Evolutionary conservation across 1,140 invertebrate species (phyloP).

Genomic region (Penaeus japonicus): DNA sequence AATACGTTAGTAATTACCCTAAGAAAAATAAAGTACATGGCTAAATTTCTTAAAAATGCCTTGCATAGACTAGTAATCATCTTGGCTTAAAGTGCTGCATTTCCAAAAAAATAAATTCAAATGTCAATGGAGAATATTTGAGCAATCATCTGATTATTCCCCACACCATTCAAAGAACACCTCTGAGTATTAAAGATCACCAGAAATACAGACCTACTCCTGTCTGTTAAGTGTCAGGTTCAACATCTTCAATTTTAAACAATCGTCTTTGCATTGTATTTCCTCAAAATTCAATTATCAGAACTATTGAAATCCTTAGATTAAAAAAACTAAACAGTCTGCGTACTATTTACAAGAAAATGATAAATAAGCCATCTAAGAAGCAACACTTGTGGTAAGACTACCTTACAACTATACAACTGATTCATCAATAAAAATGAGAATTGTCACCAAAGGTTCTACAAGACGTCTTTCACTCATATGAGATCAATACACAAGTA

Average conservation of each 20-base stretch:
- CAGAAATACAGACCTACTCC: constrained; percentile 45
- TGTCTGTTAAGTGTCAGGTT: constrained; percentile 33
- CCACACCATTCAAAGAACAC: constrained; percentile 47
- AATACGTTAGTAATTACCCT: constrained; percentile 47
- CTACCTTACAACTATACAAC: constrained; percentile 54
- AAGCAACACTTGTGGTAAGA: constrained; percentile 54
- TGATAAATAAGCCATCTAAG: constrained; percentile 54
- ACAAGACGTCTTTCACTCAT: constrained; percentile 54
- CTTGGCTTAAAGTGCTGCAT: constrained; percentile 52
- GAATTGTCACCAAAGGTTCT: constrained; percentile 54
- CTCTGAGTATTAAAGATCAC: constrained; percentile 51
- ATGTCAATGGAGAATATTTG: constrained; percentile 49
- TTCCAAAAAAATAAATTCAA: constrained; percentile 39
- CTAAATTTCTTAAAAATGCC: constrained; percentile 48
- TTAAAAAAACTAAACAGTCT: constrained; percentile 52
- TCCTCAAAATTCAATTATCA: constrained; percentile 45
- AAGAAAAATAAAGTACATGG: constrained; percentile 50
- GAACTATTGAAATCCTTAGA: constrained; percentile 44
- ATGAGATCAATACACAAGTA: constrained; percentile 55
- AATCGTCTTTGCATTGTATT: constrained; percentile 43
- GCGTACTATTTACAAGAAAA: constrained; percentile 54
- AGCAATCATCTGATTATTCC: constrained; percentile 55
- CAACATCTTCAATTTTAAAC: constrained; percentile 46
- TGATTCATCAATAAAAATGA: constrained; percentile 51
- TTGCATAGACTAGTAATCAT: constrained; percentile 55